Conservation (phyloP, 1,140 invertebrate genomes). For the Colletes gigas region DNA sequence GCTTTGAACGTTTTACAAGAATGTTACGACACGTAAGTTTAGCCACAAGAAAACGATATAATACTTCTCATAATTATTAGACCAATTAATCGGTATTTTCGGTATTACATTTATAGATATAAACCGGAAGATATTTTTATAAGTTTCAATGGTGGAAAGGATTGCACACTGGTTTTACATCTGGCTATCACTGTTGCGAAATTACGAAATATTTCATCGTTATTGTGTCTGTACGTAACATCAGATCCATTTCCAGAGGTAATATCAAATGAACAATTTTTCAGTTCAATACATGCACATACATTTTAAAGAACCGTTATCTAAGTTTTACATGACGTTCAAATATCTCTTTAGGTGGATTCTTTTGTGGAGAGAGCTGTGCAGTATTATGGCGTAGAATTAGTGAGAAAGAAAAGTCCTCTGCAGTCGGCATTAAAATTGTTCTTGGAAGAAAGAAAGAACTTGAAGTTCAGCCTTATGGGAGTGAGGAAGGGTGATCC, state of each 20-base stretch:
- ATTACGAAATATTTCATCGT: slow-evolving; percentile 74
- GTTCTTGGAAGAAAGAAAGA: slow-evolving; percentile 84
- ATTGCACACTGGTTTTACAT: slow-evolving; percentile 95
- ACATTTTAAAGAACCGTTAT: too few relatives aligned
- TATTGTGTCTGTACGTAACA: slow-evolving; percentile 80
- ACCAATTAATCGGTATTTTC: neutral
- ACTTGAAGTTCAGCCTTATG: slow-evolving; percentile 92
- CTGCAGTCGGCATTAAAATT: slow-evolving; percentile 87
- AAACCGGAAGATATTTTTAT: slow-evolving; percentile 89
- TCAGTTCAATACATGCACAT: neutral
- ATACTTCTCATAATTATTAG: too few relatives aligned
- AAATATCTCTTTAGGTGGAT: slow-evolving; percentile 83
- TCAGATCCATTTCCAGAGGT: slow-evolving; percentile 90
- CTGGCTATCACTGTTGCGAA: slow-evolving; percentile 85
- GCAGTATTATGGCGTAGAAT: slow-evolving; percentile 87
- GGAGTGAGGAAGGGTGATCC: slow-evolving; percentile 94
- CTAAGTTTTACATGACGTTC: neutral
- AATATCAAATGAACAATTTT: slow-evolving; percentile 15
- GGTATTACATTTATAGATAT: slow-evolving; percentile 77
- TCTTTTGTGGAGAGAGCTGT: slow-evolving; percentile 88
- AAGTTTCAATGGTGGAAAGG: slow-evolving; percentile 98
- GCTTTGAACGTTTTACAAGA: slow-evolving; percentile 70
- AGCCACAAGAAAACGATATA: neutral
- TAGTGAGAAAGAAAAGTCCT: slow-evolving; percentile 86
- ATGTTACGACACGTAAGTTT: slow-evolving; percentile 72